Conservation (phyloP, 2,797 vertebrate species). For the Huso huso region DNA sequence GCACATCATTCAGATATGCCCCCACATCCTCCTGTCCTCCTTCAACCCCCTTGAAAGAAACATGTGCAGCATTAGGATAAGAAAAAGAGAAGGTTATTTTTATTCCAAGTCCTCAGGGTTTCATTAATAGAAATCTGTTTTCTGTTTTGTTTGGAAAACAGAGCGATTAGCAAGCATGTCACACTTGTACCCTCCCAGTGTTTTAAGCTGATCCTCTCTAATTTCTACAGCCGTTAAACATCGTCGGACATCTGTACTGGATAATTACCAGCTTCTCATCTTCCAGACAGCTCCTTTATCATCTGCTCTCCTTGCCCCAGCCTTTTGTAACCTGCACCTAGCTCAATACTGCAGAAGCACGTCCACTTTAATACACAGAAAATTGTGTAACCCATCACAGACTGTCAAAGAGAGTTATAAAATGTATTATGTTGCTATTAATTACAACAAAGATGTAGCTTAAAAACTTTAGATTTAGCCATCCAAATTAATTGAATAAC, state of each 20-base stretch:
- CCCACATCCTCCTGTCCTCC: no score
- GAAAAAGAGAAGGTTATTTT: no score
- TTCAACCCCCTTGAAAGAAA: no score
- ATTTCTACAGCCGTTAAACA: neutral
- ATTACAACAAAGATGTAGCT: no score
- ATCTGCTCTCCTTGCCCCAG: neutral
- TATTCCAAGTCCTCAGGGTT: neutral
- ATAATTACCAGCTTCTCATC: conserved; percentile 2
- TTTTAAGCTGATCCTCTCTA: neutral
- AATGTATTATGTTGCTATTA: no score
- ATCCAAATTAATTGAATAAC: no score
- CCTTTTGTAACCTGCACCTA: neutral
- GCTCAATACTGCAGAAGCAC: neutral
- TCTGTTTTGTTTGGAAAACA: neutral
- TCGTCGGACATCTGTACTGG: neutral
- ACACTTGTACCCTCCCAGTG: conserved; percentile 1
- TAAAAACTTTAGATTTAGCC: no score
- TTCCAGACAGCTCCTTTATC: neutral
- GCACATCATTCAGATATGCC: no score
- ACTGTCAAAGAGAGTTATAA: no score
- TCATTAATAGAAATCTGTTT: neutral
- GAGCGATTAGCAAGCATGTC: neutral
- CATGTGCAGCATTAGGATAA: no score
- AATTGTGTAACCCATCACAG: neutral
- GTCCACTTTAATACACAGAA: neutral